Conservation (phyloP, 1,140 invertebrate genomes). For the Neomicropteryx cornuta region DNA sequence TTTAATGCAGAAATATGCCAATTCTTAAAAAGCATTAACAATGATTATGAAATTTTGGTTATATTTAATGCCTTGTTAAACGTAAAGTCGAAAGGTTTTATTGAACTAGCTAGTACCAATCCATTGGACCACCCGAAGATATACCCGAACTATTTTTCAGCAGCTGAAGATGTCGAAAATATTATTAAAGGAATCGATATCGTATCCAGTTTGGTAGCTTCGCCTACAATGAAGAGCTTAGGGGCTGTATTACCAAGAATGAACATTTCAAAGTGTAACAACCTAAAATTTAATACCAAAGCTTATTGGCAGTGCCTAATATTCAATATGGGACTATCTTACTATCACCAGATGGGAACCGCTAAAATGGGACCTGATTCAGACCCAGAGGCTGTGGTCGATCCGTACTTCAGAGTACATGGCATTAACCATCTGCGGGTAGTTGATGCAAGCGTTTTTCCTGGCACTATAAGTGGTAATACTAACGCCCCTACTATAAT, state of each 20-base stretch:
- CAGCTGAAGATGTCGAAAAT: constrained; percentile 36
- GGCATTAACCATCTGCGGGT: constrained; percentile 41
- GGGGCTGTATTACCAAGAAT: constrained; percentile 34
- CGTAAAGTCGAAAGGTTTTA: constrained; percentile 47
- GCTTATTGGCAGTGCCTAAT: constrained; percentile 48
- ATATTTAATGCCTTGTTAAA: constrained; percentile 44
- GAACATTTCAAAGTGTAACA: constrained; percentile 33
- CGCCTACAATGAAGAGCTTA: constrained; percentile 34
- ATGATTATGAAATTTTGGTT: constrained; percentile 33
- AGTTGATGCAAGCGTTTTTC: constrained; percentile 45
- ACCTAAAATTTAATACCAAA: constrained; percentile 34
- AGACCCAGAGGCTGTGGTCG: constrained; percentile 43
- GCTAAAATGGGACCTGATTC: constrained; percentile 50
- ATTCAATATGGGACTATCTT: constrained; percentile 34
- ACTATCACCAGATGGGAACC: constrained; percentile 49
- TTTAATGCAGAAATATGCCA: constrained; percentile 46
- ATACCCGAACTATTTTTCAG: constrained; percentile 49
- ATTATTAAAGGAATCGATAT: constrained; percentile 37
- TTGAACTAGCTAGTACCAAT: constrained; percentile 44
- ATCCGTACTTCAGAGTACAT: constrained; percentile 39
- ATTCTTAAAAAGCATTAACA: constrained; percentile 38
- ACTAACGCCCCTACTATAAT: constrained; percentile 41
- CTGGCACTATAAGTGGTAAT: constrained; percentile 38
- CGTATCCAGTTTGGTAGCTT: constrained; percentile 29
- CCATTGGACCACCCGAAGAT: constrained; percentile 53